A percentile compares a stretch with the other conserved stretches of the same genome.
These are phyloP conservation scores for Camponotus pennsylvanicus DNA, from an alignment of 1,140 invertebrate genomes.

Conservation along the genomic window DNA sequence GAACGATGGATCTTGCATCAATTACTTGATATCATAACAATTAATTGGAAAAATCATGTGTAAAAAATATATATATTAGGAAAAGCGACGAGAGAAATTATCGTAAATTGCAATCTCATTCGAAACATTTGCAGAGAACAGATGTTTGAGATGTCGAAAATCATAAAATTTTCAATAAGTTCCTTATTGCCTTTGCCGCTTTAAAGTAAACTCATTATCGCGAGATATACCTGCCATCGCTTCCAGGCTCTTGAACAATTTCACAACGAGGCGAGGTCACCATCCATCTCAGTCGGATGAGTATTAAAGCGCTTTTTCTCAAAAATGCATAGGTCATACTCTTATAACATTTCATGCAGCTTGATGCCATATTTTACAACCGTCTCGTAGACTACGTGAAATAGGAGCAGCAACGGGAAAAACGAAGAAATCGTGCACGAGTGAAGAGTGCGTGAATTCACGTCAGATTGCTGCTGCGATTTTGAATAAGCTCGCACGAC, in stretches of 20 bases:
- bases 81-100: not conserved
- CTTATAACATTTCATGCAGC: not conserved
- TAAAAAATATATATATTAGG: not conserved
- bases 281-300: conserved; percentile 26
- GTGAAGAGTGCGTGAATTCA: not conserved
- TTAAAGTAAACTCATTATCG: conserved; percentile 41
- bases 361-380: not conserved
- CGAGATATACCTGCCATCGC: not conserved
- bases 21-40: too few relatives aligned
- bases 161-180: conserved; percentile 6
- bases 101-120: conserved; percentile 19
- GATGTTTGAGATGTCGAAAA: not conserved
- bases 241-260: conserved; percentile 24
- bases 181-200: not conserved
- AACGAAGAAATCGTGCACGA: conserved; percentile 15
- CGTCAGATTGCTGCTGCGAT: not conserved
- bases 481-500: conserved; percentile 17
- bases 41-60: not conserved
- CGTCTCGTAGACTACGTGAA: conserved; percentile 14
- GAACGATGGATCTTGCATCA: not conserved
- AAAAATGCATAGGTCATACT: not conserved
- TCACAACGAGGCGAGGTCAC: not conserved
- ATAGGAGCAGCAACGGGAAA: conserved; percentile 12
- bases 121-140: not conserved
- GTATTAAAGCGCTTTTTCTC: conserved; percentile 26